phyloP scores from a whole-genome alignment of 92 coral and sea anemone genomes.

The Hydrozoanthus gracilis region DNA sequence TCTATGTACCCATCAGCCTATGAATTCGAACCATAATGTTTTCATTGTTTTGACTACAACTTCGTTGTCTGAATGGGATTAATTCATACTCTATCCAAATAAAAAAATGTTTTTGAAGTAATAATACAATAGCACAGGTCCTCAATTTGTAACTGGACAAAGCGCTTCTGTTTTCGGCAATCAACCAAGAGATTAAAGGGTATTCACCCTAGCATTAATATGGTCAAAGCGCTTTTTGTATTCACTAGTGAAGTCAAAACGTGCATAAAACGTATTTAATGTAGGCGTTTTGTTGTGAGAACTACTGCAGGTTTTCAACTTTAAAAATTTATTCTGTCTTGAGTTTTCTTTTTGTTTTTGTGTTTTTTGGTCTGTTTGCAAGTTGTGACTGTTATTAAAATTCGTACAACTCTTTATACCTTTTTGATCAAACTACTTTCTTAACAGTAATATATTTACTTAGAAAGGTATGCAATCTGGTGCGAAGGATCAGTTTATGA shows the following conservation, averaged over 20 bases:
- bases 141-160: not conserved
- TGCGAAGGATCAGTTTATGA: too few relatives aligned
- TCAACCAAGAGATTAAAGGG: not conserved
- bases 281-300: too few relatives aligned
- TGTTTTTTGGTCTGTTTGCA: too few relatives aligned
- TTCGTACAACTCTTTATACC: too few relatives aligned
- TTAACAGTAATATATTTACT: too few relatives aligned
- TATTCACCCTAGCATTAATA: not conserved
- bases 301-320: too few relatives aligned
- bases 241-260: not conserved
- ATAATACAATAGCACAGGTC: not conserved
- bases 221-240: slow-evolving; percentile 1
- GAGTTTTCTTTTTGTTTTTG: too few relatives aligned
- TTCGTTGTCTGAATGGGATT: not conserved
- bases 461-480: too few relatives aligned
- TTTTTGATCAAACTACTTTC: too few relatives aligned
- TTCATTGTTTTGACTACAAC: slow-evolving; percentile 41
- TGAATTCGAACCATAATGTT: not conserved
- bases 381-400: too few relatives aligned
- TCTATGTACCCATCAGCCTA: not conserved
- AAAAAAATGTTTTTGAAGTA: slow-evolving; percentile 10
- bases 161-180: not conserved
- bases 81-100: slow-evolving; percentile 34
- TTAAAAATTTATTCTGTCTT: too few relatives aligned
- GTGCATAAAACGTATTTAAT: too few relatives aligned